phyloP scores from a whole-genome alignment of 2,888 invertebrate genomes.

The Cryptus viduatorius region DNA sequence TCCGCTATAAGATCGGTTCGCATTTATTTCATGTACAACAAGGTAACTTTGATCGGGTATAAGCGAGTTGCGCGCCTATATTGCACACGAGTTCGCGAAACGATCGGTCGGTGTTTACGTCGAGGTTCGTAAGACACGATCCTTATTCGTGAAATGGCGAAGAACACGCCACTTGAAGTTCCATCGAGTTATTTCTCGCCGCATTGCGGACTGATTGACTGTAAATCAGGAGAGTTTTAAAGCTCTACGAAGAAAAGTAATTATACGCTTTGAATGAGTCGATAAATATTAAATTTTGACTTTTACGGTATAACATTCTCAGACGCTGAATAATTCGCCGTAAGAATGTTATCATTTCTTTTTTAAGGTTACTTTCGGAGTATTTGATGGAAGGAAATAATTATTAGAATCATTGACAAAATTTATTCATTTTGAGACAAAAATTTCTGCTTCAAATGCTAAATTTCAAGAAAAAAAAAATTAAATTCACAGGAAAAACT shows the following conservation, averaged over 20 bases:
- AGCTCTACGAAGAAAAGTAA: background rate
- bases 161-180: background rate
- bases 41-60: constrained; percentile 46
- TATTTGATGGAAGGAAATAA: too few species aligned
- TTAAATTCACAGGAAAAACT: too few species aligned
- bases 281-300: background rate
- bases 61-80: constrained; percentile 38
- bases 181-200: background rate
- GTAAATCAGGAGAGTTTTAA: background rate
- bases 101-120: constrained; percentile 51
- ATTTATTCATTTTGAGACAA: too few species aligned
- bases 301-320: background rate
- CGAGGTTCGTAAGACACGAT: constrained; percentile 26
- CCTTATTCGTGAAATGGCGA: constrained; percentile 41
- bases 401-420: too few species aligned
- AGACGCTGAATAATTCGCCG: background rate
- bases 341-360: too few species aligned
- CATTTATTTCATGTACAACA: constrained; percentile 1
- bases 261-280: background rate
- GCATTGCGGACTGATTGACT: constrained; percentile 28
- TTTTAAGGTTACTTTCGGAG: too few species aligned
- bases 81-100: constrained; percentile 44
- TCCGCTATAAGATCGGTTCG: constrained; percentile 42
- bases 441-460: too few species aligned
- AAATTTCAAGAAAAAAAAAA: too few species aligned